Evolutionary conservation across 92 coral and sea anemone species (phyloP).

Genomic region (Paramuricea clavata): DNA sequence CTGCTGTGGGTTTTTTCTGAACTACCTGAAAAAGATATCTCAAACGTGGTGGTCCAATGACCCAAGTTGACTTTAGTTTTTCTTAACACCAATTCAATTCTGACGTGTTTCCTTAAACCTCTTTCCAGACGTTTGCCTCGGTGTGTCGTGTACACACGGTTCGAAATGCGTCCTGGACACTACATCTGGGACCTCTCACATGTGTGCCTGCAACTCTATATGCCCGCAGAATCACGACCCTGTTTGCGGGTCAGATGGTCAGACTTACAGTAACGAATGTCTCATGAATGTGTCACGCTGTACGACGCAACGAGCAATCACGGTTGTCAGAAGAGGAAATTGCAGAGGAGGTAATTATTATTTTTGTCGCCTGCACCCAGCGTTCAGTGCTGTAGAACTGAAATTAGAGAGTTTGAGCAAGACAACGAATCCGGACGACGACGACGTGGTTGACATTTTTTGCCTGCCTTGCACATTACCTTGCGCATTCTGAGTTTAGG

Average conservation of each 20-base stretch:
- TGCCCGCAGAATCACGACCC: constrained; percentile 1
- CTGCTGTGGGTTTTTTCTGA: background rate
- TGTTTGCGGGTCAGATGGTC: constrained; percentile 6
- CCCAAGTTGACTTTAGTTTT: no score
- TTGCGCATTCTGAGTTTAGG: no score
- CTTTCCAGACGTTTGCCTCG: background rate
- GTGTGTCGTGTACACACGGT: background rate
- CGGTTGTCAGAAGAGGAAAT: background rate
- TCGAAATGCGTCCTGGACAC: background rate
- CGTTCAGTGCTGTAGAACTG: no score
- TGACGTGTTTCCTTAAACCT: no score
- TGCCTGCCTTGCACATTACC: no score
- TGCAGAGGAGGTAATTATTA: background rate
- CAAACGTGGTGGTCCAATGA: no score
- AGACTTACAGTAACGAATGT: background rate
- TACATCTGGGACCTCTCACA: background rate
- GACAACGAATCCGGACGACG: no score
- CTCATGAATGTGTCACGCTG: background rate
- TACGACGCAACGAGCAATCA: background rate
- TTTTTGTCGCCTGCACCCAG: background rate
- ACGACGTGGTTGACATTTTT: no score
- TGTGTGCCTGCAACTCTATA: background rate
- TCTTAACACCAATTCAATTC: background rate
- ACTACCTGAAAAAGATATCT: constrained; percentile 2
- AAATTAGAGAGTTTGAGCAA: no score